phyloP scores from a whole-genome alignment of 2,888 invertebrate species.

The Rutpela maculata region DNA sequence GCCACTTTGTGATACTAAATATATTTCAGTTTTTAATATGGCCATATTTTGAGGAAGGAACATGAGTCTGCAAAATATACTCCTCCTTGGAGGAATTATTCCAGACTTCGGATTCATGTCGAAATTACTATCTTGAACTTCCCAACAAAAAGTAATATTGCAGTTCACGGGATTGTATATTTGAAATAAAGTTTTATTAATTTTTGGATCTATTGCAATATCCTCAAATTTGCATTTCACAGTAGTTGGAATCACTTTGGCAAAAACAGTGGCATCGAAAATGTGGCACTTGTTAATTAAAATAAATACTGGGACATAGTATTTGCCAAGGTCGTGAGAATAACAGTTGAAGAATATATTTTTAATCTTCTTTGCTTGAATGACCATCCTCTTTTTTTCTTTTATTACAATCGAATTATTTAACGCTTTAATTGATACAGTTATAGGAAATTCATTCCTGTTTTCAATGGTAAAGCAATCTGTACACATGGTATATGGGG shows the following conservation, averaged over 20 bases:
- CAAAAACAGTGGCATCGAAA: slow-evolving; percentile 71
- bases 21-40: slow-evolving; percentile 63
- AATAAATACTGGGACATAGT: slow-evolving; percentile 70
- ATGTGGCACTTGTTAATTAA: slow-evolving; percentile 72
- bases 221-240: slow-evolving; percentile 65
- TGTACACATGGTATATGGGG: slow-evolving; percentile 64
- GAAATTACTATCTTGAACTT: slow-evolving; percentile 74
- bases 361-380: slow-evolving; percentile 53
- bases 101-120: slow-evolving; percentile 76
- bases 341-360: slow-evolving; percentile 61
- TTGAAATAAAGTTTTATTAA: slow-evolving; percentile 73
- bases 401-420: slow-evolving; percentile 57
- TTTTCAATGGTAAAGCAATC: slow-evolving; percentile 69
- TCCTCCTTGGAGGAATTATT: slow-evolving; percentile 75
- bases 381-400: slow-evolving; percentile 53
- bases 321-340: slow-evolving; percentile 66
- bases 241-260: slow-evolving; percentile 70
- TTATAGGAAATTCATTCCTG: slow-evolving; percentile 70
- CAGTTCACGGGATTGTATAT: slow-evolving; percentile 77
- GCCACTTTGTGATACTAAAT: slow-evolving; percentile 68
- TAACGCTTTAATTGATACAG: slow-evolving; percentile 58
- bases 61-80: slow-evolving; percentile 74
- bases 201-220: slow-evolving; percentile 64
- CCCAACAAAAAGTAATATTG: slow-evolving; percentile 75
- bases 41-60: slow-evolving; percentile 61